Base-by-base conservation (phyloP, 2,888 invertebrate species). In the Pseudococcus longispinus region DNA sequence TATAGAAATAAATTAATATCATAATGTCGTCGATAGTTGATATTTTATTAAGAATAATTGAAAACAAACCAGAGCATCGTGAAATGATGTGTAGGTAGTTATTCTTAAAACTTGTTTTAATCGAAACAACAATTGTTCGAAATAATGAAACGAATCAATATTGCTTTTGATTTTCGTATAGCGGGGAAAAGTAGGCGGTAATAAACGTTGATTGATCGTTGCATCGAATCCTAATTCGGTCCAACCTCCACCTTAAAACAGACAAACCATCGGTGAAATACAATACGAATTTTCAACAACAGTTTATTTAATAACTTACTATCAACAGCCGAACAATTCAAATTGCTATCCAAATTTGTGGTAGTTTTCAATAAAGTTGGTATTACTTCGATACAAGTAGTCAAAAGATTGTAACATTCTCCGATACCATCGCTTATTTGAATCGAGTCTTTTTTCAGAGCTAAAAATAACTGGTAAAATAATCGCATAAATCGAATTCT, bases 151-250 rank as follows among this genome's bases (percentile, higher is more conserved):
- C 51, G 98, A 96, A 90, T 96, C 96, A 84, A 92, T 91, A 89
- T 95, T 92, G 0, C 91, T 91, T 89, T 96, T 96, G 90, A 98
- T 97, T 91, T 96, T 95, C 0, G 98, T 97, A 91, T 97, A 98
- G 26, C 99, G 94, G 0, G 99, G 99, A 92, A 99, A 99, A 23
- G 99, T 98, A 0, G 99, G 98, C n/a, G 99, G 99, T 87, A 99
- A 92, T 84, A 98, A 92, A 74, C 98, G 94, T 91, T 98, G 98
- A 92, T 99, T 99, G 77, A 98, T 95, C 91, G 97, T 94, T 3
- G 98, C 97, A 90, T 98, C 98, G 91, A 99, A 99, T 0, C 98
- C 98, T 93, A 96, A 94, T n/a, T 90, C 89, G 8, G 89, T 88
- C 84, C 82, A 87, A 26, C 87, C 84, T 5, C 42, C 23, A 74